Conservation (phyloP, 2,888 invertebrate genomes). For the Calliphora vomitoria region DNA sequence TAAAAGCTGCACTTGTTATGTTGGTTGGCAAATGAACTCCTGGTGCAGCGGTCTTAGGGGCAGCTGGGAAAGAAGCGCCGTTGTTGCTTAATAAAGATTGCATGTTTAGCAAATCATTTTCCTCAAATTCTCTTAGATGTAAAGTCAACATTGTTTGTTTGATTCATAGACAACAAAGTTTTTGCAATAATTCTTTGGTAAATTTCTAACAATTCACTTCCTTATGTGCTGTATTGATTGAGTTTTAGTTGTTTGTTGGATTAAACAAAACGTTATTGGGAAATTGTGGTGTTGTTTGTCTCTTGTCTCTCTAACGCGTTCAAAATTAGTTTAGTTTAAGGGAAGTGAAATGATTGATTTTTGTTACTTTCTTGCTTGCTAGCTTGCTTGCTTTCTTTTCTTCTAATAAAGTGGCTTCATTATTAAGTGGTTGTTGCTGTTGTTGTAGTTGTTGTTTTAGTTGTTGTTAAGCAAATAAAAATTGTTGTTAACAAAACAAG, state of each 20-base stretch:
- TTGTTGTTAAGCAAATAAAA: constrained; percentile 60
- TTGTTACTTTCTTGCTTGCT: constrained; percentile 21
- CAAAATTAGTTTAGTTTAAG: not conserved
- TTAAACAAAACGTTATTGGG: too few relatives aligned
- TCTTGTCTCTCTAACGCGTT: too few relatives aligned
- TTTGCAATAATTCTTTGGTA: constrained; percentile 45
- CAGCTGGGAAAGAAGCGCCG: constrained; percentile 40
- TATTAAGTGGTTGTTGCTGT: constrained; percentile 20
- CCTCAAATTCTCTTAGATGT: constrained; percentile 31
- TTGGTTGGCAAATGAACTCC: constrained; percentile 44
- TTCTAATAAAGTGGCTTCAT: constrained; percentile 46
- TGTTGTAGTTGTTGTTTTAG: constrained; percentile 44
- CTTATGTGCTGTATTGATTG: not conserved
- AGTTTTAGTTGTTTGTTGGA: not conserved
- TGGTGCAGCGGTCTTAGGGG: constrained; percentile 50
- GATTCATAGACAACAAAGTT: constrained; percentile 54
- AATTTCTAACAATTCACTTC: constrained; percentile 26
- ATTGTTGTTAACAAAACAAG: constrained; percentile 54
- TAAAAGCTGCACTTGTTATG: constrained; percentile 43
- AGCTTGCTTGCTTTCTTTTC: not conserved
- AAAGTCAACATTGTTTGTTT: constrained; percentile 64
- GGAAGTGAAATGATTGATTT: constrained; percentile 14
- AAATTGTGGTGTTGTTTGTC: too few relatives aligned
- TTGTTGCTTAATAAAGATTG: constrained; percentile 43
- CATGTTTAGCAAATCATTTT: constrained; percentile 73